Base-by-base conservation (phyloP, 2,888 invertebrate genomes). In the Thera obeliscata region DNA sequence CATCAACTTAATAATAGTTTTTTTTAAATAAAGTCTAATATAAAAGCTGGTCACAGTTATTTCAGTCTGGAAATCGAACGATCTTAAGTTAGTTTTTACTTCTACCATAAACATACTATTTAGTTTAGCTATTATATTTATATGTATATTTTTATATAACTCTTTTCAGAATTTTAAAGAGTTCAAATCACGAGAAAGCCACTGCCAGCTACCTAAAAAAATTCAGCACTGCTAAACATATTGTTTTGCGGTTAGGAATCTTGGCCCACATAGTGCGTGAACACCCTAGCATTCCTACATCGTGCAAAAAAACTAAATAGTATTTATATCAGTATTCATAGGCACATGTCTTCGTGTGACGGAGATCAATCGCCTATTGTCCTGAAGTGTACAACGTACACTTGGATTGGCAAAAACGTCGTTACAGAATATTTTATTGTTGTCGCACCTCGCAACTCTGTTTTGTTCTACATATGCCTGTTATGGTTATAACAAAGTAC, bases 331-430 rank as follows among this genome's bases (percentile, higher is more conserved):
- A 57, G 48, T 38, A 50, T 57, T 49, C 61, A 36, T 33, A 61
- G 41, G 43, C 43, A 52, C 61, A 38, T 50, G 49, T 61, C 35
- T 48, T 6, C 5, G 38, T 38, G 49, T 48, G 61, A 61, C 55
- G 7, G 55, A 61, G 61, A 61, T 61, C 61, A 55, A 61, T 61
- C 55, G 55, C 48, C 61, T 55, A 61, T 61, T 61, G 61, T 61
- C 52, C 52, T 52, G 52, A 52, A 52, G 46, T 55, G 41, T 41
- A 56, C 56, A 56, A 9, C 41, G 41, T 22, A 48, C 61, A 61
- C 54, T 56, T 35, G 35, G 35, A 56, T 54, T 55, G 61, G 52
- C 4, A 46, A 58, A 54, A 54, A 35, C 61, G 54, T 61, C 46
- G 55, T 12, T 61, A 61, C 12, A 3, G 12, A 38, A 12, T 61